Conservation (phyloP, 1,140 invertebrate genomes). For the Phymorhynchus buccinoides region DNA sequence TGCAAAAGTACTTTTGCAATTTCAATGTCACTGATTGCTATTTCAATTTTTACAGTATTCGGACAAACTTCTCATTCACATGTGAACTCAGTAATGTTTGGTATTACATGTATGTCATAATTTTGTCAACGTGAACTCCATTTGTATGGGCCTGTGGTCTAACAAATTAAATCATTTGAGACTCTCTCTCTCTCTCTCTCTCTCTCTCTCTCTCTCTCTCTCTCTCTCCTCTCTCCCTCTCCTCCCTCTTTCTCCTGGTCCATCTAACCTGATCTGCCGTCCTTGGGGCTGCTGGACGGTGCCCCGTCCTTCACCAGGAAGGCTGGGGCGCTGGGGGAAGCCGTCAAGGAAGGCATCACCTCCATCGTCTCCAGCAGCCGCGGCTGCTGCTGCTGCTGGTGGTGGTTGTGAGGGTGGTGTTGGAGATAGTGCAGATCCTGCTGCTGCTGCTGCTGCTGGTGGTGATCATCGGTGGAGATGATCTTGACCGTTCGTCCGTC, state of each 20-base stretch:
- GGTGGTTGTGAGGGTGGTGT: not conserved
- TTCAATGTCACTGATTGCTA: no score
- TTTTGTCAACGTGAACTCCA: no score
- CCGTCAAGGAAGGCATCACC: constrained; percentile 43
- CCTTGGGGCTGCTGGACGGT: constrained; percentile 30
- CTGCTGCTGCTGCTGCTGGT: constrained; percentile 1
- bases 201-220: not conserved
- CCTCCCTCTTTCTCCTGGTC: not conserved
- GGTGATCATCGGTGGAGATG: constrained; percentile 26
- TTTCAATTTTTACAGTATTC: no score
- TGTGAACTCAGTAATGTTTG: no score
- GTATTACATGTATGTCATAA: no score
- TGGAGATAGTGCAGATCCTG: constrained; percentile 16
- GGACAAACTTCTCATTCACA: no score
- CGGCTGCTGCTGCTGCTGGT: constrained; percentile 10
- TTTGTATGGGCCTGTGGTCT: no score
- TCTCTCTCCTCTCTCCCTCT: not conserved
- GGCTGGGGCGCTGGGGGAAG: constrained; percentile 50
- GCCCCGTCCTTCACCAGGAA: constrained; percentile 44
- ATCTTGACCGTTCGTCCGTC: constrained; percentile 47
- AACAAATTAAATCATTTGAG: no score
- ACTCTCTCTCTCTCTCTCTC: not conserved
- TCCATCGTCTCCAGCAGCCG: constrained; percentile 43
- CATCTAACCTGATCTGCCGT: not conserved
- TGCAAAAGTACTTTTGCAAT: no score